Evolutionary conservation across 1,140 invertebrate species (phyloP).

Genomic region (Drosophila carrolli): DNA sequence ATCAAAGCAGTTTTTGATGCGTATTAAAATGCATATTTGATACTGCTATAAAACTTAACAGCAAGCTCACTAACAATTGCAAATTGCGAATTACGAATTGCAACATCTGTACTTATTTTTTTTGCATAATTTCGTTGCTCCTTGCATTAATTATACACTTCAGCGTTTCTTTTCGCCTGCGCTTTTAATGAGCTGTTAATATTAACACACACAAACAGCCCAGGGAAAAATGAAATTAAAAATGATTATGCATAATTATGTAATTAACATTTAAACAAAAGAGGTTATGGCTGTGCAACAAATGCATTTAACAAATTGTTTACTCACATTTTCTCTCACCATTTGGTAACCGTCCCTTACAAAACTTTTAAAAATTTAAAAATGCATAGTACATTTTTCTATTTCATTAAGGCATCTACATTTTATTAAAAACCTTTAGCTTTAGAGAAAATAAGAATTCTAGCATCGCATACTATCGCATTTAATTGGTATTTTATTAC

Average conservation of each 20-base stretch:
- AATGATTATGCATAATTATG: slow-evolving; percentile 83
- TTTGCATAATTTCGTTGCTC: slow-evolving; percentile 64
- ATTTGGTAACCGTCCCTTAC: background rate
- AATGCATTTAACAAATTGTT: slow-evolving; percentile 73
- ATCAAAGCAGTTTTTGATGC: background rate
- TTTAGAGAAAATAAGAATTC: too few relatives aligned
- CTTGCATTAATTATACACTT: slow-evolving; percentile 75
- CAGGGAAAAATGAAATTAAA: slow-evolving; percentile 46
- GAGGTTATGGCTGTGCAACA: slow-evolving; percentile 72
- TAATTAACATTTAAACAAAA: slow-evolving; percentile 84
- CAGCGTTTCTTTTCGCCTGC: slow-evolving; percentile 34
- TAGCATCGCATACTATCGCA: too few relatives aligned
- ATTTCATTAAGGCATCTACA: too few relatives aligned
- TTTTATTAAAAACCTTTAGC: too few relatives aligned
- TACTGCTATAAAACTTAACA: slow-evolving; percentile 5
- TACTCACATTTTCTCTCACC: background rate
- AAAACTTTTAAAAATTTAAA: background rate
- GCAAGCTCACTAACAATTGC: slow-evolving; percentile 21
- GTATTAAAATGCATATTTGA: slow-evolving; percentile 11
- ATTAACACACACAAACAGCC: slow-evolving; percentile 39
- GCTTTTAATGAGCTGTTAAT: slow-evolving; percentile 83
- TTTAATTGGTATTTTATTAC: too few relatives aligned
- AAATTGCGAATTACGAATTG: slow-evolving; percentile 34
- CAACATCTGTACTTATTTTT: slow-evolving; percentile 19
- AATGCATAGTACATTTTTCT: too few relatives aligned